Evolutionary conservation across 2,113 vertebrate species (phyloP), one percentile per base, ranked within the genome.

Genomic region (Dendrocopos noguchii): DNA sequence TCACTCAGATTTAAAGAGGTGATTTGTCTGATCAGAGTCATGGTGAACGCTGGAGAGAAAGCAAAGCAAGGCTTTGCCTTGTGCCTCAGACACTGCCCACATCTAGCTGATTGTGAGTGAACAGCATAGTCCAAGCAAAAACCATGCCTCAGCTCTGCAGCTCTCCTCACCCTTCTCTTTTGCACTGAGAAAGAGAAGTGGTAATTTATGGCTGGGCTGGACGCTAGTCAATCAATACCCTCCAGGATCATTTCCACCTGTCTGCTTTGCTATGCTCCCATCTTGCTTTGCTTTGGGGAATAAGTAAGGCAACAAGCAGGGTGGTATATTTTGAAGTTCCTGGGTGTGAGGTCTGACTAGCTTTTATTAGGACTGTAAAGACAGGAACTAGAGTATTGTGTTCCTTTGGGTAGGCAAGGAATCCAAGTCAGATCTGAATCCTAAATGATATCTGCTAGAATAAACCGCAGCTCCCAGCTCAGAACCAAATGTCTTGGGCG

Each of bases 161-260:
- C 46, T 55, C 75, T 84, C 59, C 34, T 88, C 74, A 18, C 27
- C 39, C 50, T 86, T 16, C 27, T 46, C 31, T 63, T 44, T n/a
- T 55, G 75, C 67, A 60, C 79, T 31, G 36, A 56, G 60, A 66
- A 65, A 63, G 14, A 67, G 15, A 61, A 70, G 81, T 55, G 59
- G 47, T n/a, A 80, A 95, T 92, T 85, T 89, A 91, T 70, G 89
- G 91, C 74, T 4, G 1, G 57, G 66, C 71, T 65, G 87, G 84
- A 84, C 66, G 50, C 55, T 33, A 82, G 87, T 76, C 78, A 92
- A 61, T 81, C 79, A 81, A 59, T 82, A 87, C 50, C 42, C 63
- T 88, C 17, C 66, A 65, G 63, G 79, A 61, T n/a, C 47, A 72
- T 59, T 89, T 87, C 82, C 59, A 65, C 75, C 78, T 89, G 89